Evolutionary conservation across 2,113 vertebrate genomes (phyloP).

Genomic region (Triplophysa tibetana): DNA sequence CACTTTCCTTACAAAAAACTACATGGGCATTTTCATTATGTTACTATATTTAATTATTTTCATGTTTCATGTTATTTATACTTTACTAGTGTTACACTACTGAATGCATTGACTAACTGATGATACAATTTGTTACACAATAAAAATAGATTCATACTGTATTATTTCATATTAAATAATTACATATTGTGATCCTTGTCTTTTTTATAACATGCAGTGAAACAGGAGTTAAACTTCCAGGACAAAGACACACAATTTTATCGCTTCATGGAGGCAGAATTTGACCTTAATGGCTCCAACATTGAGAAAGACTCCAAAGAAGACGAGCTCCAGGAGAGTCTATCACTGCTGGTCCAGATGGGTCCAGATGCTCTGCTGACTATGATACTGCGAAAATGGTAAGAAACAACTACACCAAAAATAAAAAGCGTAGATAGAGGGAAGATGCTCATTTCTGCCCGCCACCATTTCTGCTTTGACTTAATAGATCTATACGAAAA

Average conservation of each 20-base stretch:
- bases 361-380: constrained; percentile 89
- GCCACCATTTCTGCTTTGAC: too few relatives aligned
- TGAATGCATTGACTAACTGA: neutral
- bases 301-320: constrained; percentile 73
- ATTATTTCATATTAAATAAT: too few relatives aligned
- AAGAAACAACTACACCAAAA: constrained; percentile 56
- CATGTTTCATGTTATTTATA: neutral
- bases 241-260: constrained; percentile 94
- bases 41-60: too few relatives aligned
- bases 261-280: constrained; percentile 81
- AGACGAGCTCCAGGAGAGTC: constrained; percentile 86
- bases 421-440: too few relatives aligned
- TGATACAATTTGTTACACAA: neutral
- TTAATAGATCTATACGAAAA: too few relatives aligned
- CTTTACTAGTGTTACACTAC: neutral
- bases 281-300: constrained; percentile 59
- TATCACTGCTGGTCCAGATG: constrained; percentile 85
- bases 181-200: neutral
- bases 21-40: too few relatives aligned
- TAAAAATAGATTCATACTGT: too few relatives aligned
- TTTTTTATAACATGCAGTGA: constrained; percentile 73
- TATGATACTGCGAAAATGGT: constrained; percentile 91
- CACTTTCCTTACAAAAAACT: neutral
- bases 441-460: too few relatives aligned
- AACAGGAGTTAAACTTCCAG: constrained; percentile 89